phyloP scores from a whole-genome alignment of 2,113 vertebrate genomes.

The Otis tarda region DNA sequence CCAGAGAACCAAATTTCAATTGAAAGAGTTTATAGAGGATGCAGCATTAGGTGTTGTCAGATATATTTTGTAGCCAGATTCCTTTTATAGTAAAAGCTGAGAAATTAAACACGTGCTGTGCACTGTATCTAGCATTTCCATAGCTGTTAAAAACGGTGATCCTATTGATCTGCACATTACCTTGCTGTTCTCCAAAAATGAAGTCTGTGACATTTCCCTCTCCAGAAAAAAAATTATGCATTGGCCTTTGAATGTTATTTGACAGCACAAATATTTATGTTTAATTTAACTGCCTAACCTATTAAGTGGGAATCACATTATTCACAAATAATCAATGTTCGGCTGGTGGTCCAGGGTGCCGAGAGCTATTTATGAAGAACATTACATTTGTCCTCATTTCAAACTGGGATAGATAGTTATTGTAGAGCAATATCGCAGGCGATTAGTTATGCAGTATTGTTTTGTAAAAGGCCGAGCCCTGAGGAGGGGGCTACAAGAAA shows the following conservation, averaged over 20 bases:
- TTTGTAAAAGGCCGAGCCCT: not conserved
- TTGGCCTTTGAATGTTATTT: slow-evolving; percentile 39
- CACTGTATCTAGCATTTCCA: not conserved
- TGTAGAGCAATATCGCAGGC: not conserved
- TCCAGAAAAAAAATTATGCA: slow-evolving; percentile 4
- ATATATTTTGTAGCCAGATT: slow-evolving; percentile 3
- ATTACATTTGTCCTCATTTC: not conserved
- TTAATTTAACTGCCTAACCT: slow-evolving; percentile 11
- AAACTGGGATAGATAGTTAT: not conserved
- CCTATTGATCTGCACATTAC: slow-evolving; percentile 30
- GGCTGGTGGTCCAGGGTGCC: not conserved
- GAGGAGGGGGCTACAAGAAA: not conserved
- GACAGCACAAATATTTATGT: slow-evolving; percentile 54
- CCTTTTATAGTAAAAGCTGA: not conserved
- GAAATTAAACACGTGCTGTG: not conserved
- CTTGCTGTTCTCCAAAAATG: not conserved
- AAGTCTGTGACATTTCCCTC: slow-evolving; percentile 35
- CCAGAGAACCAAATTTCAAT: not conserved
- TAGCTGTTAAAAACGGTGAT: not conserved
- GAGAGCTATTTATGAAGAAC: not conserved
- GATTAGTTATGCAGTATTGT: not conserved
- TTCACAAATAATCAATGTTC: slow-evolving; percentile 14
- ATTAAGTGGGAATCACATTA: slow-evolving; percentile 30
- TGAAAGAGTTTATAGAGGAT: not conserved
- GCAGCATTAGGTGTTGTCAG: not conserved